Conservation (phyloP, 2,888 invertebrate genomes). For the Drosophila parthenogenetica region DNA sequence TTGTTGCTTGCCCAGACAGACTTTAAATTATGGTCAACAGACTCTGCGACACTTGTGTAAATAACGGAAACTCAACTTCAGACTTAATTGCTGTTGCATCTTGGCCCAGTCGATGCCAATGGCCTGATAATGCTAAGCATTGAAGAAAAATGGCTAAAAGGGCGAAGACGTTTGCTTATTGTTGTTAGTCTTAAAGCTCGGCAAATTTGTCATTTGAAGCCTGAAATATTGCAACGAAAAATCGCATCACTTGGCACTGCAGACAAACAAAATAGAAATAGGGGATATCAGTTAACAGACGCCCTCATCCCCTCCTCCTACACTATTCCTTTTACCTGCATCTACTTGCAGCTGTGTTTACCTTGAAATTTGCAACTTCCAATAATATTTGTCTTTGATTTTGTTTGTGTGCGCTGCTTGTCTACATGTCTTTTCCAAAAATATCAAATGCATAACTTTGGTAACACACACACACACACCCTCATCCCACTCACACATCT, state of each 20-base stretch:
- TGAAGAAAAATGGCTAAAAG: constrained; percentile 26
- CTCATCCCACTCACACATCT: neutral
- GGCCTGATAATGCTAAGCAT: constrained; percentile 43
- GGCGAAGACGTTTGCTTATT: constrained; percentile 3
- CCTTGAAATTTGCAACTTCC: constrained; percentile 70
- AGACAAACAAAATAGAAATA: constrained; percentile 45
- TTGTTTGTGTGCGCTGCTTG: constrained; percentile 50
- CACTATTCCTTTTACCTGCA: neutral
- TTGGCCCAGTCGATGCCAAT: constrained; percentile 59
- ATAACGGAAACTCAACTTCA: constrained; percentile 48
- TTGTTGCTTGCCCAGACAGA: constrained; percentile 49
- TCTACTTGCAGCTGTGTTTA: constrained; percentile 72
- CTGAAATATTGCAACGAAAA: constrained; percentile 52
- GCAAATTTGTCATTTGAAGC: constrained; percentile 40
- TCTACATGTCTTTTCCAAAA: constrained; percentile 73
- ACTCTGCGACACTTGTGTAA: constrained; percentile 72
- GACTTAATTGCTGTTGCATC: constrained; percentile 59
- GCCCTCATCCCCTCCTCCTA: neutral
- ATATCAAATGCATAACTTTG: constrained; percentile 74
- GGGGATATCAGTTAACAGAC: constrained; percentile 14
- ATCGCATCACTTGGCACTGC: constrained; percentile 44
- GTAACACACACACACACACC: constrained; percentile 38
- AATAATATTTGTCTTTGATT: constrained; percentile 73
- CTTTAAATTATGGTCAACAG: constrained; percentile 39
- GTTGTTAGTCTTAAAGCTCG: constrained; percentile 27